phyloP scores from a whole-genome alignment of 35 echinoderm and acorn worm genomes.

The Diadema setosum region DNA sequence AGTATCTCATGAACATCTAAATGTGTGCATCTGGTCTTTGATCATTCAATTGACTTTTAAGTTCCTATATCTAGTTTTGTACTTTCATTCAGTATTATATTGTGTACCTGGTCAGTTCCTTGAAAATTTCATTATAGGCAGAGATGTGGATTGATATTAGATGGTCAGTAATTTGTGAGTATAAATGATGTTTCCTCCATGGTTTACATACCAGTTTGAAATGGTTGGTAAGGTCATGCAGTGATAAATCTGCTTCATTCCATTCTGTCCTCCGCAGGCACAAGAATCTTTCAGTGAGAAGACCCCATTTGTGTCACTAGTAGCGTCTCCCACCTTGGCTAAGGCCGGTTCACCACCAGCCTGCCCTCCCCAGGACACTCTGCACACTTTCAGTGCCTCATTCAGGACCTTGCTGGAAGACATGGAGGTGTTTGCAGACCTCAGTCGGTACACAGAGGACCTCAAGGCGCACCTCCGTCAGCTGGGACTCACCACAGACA shows the following conservation, averaged over 20 bases:
- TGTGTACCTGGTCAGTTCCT: not conserved
- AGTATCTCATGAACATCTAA: not conserved
- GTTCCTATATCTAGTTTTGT: not conserved
- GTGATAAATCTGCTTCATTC: not conserved
- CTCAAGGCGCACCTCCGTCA: conserved; percentile 4
- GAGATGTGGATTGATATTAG: not conserved
- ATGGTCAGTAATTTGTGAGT: not conserved
- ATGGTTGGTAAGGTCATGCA: not conserved
- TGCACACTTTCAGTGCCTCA: not conserved
- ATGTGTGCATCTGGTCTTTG: not conserved
- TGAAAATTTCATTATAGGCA: too few species aligned
- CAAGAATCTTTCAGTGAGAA: not conserved
- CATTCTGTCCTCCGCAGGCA: not conserved
- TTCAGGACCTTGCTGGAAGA: not conserved
- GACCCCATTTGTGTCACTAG: not conserved
- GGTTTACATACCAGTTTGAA: not conserved
- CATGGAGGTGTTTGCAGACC: not conserved
- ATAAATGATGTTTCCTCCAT: not conserved
- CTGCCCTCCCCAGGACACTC: not conserved
- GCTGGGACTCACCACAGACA: not conserved
- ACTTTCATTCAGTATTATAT: not conserved
- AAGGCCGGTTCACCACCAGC: not conserved
- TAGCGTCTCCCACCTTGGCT: not conserved
- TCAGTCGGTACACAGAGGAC: not conserved
- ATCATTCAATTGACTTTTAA: too few species aligned